phyloP scores from a whole-genome alignment of 92 coral and sea anemone species.

The Porites divaricata region DNA sequence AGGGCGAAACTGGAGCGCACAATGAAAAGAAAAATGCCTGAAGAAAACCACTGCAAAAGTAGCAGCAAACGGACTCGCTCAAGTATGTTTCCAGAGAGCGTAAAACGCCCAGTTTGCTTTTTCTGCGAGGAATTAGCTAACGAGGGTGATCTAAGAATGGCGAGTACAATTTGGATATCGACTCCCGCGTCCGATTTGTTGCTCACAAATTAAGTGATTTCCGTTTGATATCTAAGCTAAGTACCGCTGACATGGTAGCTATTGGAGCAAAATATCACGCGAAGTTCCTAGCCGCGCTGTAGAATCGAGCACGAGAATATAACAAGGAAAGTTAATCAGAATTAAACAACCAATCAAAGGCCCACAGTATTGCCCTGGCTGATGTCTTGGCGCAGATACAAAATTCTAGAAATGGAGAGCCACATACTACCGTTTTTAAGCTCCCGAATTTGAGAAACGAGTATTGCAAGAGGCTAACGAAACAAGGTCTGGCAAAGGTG shows the following conservation, averaged over 20 bases:
- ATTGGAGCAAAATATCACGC: neutral
- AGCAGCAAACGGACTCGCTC: no score
- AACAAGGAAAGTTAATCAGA: neutral
- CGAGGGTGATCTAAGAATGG: neutral
- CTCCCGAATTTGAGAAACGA: neutral
- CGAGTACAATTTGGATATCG: neutral
- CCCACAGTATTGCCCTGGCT: neutral
- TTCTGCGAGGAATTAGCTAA: neutral
- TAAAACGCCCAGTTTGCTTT: neutral
- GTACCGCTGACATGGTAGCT: neutral
- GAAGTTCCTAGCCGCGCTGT: neutral
- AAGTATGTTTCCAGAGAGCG: neutral
- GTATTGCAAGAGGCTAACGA: no score
- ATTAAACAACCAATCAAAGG: neutral
- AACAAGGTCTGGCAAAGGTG: no score
- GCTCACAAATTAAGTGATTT: neutral
- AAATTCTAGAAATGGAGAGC: neutral
- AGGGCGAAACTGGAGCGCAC: no score
- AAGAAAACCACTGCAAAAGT: no score
- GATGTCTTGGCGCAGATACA: neutral
- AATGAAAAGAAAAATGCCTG: no score
- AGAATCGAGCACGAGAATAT: neutral
- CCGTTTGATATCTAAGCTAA: neutral
- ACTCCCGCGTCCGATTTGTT: conserved; percentile 19
- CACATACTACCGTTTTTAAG: neutral